A percentile compares a stretch with the other conserved stretches of the same genome.
Conservation (phyloP, 2,113 vertebrate genomes). For the Echinops telfairi region DNA sequence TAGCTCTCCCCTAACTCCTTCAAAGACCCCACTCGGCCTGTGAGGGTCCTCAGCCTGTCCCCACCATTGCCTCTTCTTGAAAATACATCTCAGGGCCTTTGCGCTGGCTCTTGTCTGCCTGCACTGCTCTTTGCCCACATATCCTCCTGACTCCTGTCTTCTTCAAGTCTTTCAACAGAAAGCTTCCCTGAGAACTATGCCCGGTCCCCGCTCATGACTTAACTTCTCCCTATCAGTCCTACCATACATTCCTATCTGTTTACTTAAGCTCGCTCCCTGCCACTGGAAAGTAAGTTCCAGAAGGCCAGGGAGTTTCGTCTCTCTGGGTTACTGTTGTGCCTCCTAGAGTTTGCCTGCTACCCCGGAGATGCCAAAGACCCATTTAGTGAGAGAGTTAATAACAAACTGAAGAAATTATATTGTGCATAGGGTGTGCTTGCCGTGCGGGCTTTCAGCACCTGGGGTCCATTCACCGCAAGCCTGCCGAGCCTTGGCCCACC, state of each 20-base stretch:
- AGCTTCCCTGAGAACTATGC: neutral
- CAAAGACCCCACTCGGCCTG: neutral
- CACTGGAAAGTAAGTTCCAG: neutral
- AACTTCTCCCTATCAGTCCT: neutral
- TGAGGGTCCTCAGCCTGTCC: neutral
- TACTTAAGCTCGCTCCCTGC: neutral
- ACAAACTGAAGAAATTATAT: neutral
- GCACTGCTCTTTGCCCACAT: neutral
- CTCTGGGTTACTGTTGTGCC: neutral
- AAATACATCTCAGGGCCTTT: neutral
- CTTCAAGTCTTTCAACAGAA: neutral
- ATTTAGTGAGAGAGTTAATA: neutral
- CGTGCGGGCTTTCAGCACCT: neutral
- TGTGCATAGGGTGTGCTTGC: neutral
- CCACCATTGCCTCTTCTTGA: neutral
- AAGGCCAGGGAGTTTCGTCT: neutral
- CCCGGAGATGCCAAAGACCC: neutral
- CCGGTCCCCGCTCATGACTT: accelerated
- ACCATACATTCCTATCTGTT: neutral
- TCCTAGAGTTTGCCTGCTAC: neutral
- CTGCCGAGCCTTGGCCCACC: neutral
- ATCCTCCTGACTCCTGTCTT: neutral
- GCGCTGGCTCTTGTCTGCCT: no score
- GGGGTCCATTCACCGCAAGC: neutral
- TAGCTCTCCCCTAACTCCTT: neutral